Percentiles rank a stretch among this genome's conserved stretches.
Conservation (phyloP, 2,797 vertebrate genomes). For the Falco berigora region DNA sequence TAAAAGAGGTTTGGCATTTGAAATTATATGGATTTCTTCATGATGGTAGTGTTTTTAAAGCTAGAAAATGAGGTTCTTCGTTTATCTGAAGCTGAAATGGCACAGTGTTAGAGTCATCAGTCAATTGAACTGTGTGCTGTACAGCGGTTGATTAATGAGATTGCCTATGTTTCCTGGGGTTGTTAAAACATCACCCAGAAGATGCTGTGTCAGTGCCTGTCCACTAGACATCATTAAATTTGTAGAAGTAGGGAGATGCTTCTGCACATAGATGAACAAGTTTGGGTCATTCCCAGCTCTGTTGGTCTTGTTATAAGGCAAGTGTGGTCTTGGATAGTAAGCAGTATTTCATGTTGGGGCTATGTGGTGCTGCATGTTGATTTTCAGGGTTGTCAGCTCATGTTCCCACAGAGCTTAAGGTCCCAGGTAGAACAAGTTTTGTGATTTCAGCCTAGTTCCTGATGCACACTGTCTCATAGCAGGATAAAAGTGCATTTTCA, state of each 20-base stretch:
- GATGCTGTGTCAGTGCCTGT: slow-evolving; percentile 9
- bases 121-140: not conserved
- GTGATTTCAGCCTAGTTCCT: not conserved
- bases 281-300: not conserved
- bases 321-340: not conserved
- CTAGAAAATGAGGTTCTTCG: not conserved
- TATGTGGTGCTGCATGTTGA: not conserved
- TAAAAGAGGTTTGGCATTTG: not conserved
- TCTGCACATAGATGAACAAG: not conserved
- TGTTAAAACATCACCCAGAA: not conserved
- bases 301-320: not conserved
- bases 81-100: not conserved
- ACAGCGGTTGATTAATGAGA: not conserved
- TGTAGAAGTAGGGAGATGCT: not conserved
- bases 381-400: not conserved
- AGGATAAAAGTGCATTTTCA: not conserved
- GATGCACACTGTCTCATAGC: not conserved
- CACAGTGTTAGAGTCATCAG: not conserved
- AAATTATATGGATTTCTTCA: not conserved
- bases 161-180: not conserved
- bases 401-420: not conserved
- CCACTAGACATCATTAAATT: not conserved
- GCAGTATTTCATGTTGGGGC: not conserved
- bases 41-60: not conserved
- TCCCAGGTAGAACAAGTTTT: not conserved